Conservation (phyloP, 2,888 invertebrate genomes). For the Clusia tigrina region DNA sequence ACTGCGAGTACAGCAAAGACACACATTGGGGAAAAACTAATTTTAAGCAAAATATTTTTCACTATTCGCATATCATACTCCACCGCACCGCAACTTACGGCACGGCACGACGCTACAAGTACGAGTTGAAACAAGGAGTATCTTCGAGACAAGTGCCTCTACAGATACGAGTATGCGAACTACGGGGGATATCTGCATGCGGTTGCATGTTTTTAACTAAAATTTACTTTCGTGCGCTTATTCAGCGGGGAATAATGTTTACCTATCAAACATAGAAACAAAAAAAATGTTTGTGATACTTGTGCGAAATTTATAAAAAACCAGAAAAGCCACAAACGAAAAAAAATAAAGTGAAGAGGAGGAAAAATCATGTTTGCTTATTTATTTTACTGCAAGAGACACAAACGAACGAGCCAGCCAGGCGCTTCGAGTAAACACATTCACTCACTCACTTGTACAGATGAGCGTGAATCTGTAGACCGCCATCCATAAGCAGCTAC, state of each 20-base stretch:
- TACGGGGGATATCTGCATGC: conserved; percentile 28
- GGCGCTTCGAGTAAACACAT: not conserved
- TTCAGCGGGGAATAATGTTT: conserved; percentile 42
- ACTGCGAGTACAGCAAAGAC: not conserved
- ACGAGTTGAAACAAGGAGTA: too few species aligned
- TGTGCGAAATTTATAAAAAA: too few species aligned
- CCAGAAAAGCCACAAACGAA: too few species aligned
- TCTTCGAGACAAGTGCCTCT: too few species aligned
- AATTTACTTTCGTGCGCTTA: conserved; percentile 52
- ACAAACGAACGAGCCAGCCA: not conserved
- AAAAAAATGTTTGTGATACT: conserved; percentile 42
- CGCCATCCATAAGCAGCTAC: not conserved
- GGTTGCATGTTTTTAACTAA: conserved; percentile 34
- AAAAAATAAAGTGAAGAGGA: conserved; percentile 19
- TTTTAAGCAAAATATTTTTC: conserved; percentile 1
- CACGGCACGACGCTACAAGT: too few species aligned
- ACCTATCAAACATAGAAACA: conserved; percentile 34
- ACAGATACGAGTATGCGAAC: conserved; percentile 21
- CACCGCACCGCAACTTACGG: too few species aligned
- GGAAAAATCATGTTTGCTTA: conserved; percentile 4
- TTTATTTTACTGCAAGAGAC: not conserved
- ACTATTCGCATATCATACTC: not conserved
- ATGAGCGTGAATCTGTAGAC: not conserved
- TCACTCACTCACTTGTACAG: too few species aligned
- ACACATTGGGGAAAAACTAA: not conserved